Percentiles rank a stretch among this genome's conserved stretches.
Conservation (phyloP, 2,888 invertebrate genomes). For the Cordilura impudica region DNA sequence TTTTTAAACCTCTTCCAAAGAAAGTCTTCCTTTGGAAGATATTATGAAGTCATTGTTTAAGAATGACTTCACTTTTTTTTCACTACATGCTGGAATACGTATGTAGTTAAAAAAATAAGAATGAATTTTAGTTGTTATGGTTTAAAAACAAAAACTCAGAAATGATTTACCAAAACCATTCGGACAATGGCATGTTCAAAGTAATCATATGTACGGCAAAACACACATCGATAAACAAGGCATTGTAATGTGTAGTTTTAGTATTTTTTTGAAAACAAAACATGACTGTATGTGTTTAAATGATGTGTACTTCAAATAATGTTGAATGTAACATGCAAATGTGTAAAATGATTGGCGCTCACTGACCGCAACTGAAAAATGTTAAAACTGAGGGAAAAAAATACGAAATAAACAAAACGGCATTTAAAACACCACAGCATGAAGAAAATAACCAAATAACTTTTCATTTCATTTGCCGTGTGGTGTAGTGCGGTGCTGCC, state of each 20-base stretch:
- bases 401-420: conserved; percentile 21
- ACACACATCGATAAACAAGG: neutral
- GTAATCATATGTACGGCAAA: neutral
- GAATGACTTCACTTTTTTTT: no score
- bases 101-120: no score
- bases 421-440: neutral
- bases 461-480: conserved; percentile 60
- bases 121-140: no score
- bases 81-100: no score
- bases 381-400: conserved; percentile 16
- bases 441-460: conserved; percentile 35
- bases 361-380: conserved; percentile 58
- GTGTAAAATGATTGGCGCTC: conserved; percentile 56
- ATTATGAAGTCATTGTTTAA: no score
- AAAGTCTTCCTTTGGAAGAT: no score
- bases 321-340: conserved; percentile 59
- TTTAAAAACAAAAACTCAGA: no score
- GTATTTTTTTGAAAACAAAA: neutral
- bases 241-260: neutral
- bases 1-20: no score
- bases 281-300: conserved; percentile 27
- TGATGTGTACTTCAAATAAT: conserved; percentile 15
- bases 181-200: no score
- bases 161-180: no score
- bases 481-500: conserved; percentile 23